phyloP scores from a whole-genome alignment of 2,797 vertebrate genomes.

The Diceros bicornis region DNA sequence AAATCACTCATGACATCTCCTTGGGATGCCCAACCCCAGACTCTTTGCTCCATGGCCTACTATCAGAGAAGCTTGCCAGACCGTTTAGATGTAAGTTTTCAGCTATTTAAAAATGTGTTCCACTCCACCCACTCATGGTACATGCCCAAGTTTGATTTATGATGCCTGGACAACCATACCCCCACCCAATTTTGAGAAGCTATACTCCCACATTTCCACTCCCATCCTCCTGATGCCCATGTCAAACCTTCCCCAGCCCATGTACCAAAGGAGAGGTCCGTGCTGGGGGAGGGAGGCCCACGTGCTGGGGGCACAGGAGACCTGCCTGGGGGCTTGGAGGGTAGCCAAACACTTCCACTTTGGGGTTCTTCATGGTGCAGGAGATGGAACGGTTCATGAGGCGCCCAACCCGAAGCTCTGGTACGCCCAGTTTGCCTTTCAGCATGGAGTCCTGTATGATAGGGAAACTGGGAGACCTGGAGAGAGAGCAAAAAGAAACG shows the following conservation, averaged over 20 bases:
- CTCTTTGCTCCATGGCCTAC: background rate
- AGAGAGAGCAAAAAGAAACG: constrained; percentile 52
- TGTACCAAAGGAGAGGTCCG: constrained; percentile 87
- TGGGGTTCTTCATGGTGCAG: constrained; percentile 98
- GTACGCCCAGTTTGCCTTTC: constrained; percentile 96
- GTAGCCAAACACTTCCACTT: constrained; percentile 97
- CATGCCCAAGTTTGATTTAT: background rate
- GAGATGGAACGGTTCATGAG: constrained; percentile 99
- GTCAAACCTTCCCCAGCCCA: constrained; percentile 82
- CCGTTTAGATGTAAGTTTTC: background rate
- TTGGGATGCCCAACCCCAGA: constrained; percentile 1
- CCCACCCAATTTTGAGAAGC: constrained; percentile 41
- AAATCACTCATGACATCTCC: background rate
- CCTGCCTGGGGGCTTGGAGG: constrained; percentile 96
- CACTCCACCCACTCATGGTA: constrained; percentile 1
- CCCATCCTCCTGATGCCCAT: constrained; percentile 66
- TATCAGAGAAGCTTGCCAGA: background rate
- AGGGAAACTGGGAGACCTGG: constrained; percentile 98
- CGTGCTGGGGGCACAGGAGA: constrained; percentile 91
- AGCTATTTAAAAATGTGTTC: background rate
- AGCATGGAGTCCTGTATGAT: constrained; percentile 97
- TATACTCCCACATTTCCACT: constrained; percentile 20
- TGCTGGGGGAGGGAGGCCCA: constrained; percentile 88
- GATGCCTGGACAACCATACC: constrained; percentile 9
- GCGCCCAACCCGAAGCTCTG: constrained; percentile 96